Evolutionary conservation across 1,140 invertebrate species (phyloP), one percentile per base, ranked within the genome.

Genomic region (Ceratosolen fusciceps): DNA sequence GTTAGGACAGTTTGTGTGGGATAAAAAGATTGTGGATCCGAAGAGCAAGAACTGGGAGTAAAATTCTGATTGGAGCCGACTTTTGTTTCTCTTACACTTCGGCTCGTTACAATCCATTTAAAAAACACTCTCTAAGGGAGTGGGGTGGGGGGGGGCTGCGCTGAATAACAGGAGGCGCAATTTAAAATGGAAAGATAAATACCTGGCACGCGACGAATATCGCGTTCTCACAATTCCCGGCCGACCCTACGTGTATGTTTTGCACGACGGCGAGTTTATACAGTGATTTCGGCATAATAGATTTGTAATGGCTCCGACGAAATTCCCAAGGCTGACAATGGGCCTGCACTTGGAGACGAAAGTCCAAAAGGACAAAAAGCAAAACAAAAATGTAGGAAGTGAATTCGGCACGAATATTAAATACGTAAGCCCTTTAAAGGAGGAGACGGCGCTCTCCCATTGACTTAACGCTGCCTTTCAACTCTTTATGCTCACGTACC

Each of bases 251-350:
- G n/a, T n/a, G n/a, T n/a, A n/a, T n/a, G 74, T 49, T 73, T 39
- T 21, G 21, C 39, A 70, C 54, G 77, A 31, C 39, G 60, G 77
- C 43, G 70, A 26, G 26, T 73, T 60, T 79, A 70, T 34, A 52
- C 10, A 24, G 47, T 60, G 70, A 79, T 70, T 74, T 74, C 58
- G 10, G 60, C 49, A 8, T 2, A 0, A 76, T 82, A 85, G 83
- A 85, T 86, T 86, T 86, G 82, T 85, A 87, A 85, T 82, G 82
- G 86, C 78, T 84, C 84, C 84, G 75, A 80, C 14, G 81, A 72
- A 75, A 79, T 72, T 74, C 19, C 26, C 31, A 43, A 70, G n/a
- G 67, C 26, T 14, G 39, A 31, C 37, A 39, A 76, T 60, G 34
- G 21, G 60, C n/a, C n/a, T n/a, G 34, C 12, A 60, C 52, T 74